Evolutionary conservation across 2,888 invertebrate genomes (phyloP), one percentile per base, ranked within the genome.

Genomic region (Unio delphinus): DNA sequence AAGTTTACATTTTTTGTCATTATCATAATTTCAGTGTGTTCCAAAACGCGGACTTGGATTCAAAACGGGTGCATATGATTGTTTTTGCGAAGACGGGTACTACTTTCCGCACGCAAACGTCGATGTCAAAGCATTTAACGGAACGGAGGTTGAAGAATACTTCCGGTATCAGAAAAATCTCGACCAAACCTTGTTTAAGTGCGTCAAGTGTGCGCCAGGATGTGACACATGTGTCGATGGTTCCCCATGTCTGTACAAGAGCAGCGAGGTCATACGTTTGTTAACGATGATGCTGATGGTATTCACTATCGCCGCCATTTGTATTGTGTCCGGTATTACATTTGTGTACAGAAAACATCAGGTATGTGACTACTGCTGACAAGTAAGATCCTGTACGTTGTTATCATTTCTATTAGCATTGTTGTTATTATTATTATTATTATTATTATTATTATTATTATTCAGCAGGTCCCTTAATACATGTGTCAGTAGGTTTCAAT

Each of bases 41-140:
- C 74, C 83, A 4, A 61, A 79, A 26, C 30, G 60, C 6, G 82
- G 83, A 18, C 71, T 75, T 28, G 87, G 87, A 2, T 87, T 87
- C 74, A 72, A 67, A 55, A 72, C 84, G 7, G 86, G 86, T 1
- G 75, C 86, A 4, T 87, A 87, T 65, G 58, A 65, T n/a, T 87
- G 87, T 65, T 72, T 64, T 5, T 87, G 87, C 65, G 18, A 62
- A 11, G 70, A 70, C 15, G 87, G 87, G 3, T 87, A 77, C 73
- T 87, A 84, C 70, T 87, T 84, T 61, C 92, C 84, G 1, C 72
- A 77, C 58, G 64, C 69, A 15, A 58, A 65, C 5, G 68, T 80
- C 7, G 59, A 55, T 0, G 20, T 64, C 4, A 75, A 75, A 57
- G 76, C 80, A 23, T 86, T 79, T 73, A 72, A 76, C 28, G 87